Conservation (phyloP, 1,140 invertebrate genomes). For the Rhysida immarginata region DNA sequence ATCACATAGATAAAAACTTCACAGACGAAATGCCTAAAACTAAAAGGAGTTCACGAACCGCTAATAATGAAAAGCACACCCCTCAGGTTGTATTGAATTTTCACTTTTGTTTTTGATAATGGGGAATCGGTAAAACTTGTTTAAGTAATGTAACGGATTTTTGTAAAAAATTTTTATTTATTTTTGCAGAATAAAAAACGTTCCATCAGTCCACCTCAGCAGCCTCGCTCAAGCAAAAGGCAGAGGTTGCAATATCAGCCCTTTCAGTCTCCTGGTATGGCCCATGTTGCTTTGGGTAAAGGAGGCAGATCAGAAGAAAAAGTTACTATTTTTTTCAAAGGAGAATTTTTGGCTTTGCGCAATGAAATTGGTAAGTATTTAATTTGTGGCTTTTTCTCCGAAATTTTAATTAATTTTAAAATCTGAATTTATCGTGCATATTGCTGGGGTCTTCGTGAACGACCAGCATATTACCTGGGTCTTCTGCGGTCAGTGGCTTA, state of each 20-base stretch:
- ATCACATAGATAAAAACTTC: not conserved
- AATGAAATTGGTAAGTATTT: constrained; percentile 41
- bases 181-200: constrained; percentile 3
- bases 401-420: not conserved
- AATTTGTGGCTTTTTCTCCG: not conserved
- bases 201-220: not conserved
- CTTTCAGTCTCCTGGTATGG: constrained; percentile 63
- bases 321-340: constrained; percentile 42
- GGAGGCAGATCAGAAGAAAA: constrained; percentile 54
- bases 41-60: not conserved
- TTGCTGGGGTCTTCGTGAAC: too few relatives aligned
- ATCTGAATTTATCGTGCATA: too few relatives aligned
- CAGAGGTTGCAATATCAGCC: constrained; percentile 48
- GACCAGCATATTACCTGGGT: too few relatives aligned
- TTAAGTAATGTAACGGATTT: not conserved
- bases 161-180: not conserved
- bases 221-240: constrained; percentile 31
- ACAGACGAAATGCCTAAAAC: not conserved
- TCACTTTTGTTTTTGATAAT: not conserved
- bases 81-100: not conserved
- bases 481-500: too few relatives aligned
- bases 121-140: not conserved
- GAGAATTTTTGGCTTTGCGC: constrained; percentile 68
- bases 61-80: not conserved
- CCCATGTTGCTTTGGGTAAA: constrained; percentile 38